These are phyloP conservation scores for Thalassoma bifasciatum DNA, from an alignment of 2,113 vertebrate species.

Conservation along the genomic window DNA sequence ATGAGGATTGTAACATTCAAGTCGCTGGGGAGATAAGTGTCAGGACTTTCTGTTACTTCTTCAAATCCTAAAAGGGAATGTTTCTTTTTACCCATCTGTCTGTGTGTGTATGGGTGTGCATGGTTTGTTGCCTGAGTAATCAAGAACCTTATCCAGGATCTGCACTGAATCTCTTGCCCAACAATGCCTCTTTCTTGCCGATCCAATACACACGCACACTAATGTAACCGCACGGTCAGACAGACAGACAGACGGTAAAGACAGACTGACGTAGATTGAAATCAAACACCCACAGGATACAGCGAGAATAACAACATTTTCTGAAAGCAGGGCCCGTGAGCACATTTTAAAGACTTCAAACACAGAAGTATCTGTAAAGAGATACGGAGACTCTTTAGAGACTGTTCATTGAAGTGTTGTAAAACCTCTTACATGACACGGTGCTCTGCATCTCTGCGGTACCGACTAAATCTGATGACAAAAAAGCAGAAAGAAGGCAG, in stretches of 20 bases:
- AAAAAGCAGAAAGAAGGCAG: slow-evolving; percentile 1
- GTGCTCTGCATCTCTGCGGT: slow-evolving; percentile 26
- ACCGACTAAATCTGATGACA: slow-evolving; percentile 23
- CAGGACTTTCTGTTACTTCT: neutral
- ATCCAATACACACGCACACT: neutral
- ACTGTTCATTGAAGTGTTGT: slow-evolving; percentile 49
- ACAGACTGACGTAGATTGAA: slow-evolving; percentile 27
- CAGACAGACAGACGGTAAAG: slow-evolving; percentile 1
- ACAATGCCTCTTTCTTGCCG: neutral
- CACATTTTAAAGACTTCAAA: slow-evolving; percentile 16
- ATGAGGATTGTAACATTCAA: neutral
- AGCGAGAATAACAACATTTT: slow-evolving; percentile 39
- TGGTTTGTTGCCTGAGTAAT: slow-evolving; percentile 1
- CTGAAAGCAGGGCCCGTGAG: slow-evolving; percentile 19
- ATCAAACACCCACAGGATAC: slow-evolving; percentile 36
- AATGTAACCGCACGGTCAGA: too few species aligned
- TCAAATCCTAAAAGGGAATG: slow-evolving; percentile 13
- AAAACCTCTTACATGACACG: slow-evolving; percentile 28
- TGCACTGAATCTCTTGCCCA: slow-evolving; percentile 29
- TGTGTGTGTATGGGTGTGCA: neutral
- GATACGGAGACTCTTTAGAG: slow-evolving; percentile 38
- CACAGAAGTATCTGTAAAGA: slow-evolving; percentile 50
- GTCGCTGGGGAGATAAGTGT: neutral
- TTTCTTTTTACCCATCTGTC: neutral
- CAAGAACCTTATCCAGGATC: slow-evolving; percentile 14